Percentiles rank a stretch among this genome's conserved stretches.
Evolutionary conservation across 2,888 invertebrate genomes (phyloP).

Genomic region (Tryphoninae sp.): DNA sequence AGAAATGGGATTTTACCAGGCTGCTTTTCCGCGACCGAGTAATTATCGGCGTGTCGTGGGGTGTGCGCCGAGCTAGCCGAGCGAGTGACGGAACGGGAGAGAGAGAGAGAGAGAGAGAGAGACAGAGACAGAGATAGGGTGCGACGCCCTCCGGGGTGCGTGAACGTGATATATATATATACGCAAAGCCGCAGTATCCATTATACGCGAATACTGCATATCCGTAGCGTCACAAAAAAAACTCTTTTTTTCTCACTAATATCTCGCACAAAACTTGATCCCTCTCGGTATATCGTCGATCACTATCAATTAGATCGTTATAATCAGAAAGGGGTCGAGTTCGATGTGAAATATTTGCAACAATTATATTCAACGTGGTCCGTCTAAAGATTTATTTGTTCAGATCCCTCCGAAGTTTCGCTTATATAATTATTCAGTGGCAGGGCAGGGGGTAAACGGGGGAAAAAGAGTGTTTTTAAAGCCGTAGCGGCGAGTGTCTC

Average conservation of each 20-base stretch:
- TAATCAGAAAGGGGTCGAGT: too few relatives aligned
- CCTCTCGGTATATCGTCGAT: too few relatives aligned
- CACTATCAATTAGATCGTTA: too few relatives aligned
- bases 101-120: conserved; percentile 23
- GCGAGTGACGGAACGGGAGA: background rate
- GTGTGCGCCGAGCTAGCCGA: conserved; percentile 19
- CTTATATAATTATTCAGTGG: too few relatives aligned
- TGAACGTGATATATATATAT: conserved; percentile 2
- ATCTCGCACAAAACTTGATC: too few relatives aligned
- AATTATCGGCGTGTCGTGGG: conserved; percentile 72
- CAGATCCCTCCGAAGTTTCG: too few relatives aligned
- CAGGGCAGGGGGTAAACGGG: too few relatives aligned
- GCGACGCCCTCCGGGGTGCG: conserved; percentile 7
- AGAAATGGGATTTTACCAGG: conserved; percentile 73
- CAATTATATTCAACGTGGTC: too few relatives aligned
- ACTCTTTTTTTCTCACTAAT: too few relatives aligned
- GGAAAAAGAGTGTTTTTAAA: too few relatives aligned
- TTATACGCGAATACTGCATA: background rate
- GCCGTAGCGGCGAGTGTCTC: background rate
- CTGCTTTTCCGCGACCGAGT: conserved; percentile 67
- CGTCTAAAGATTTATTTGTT: too few relatives aligned
- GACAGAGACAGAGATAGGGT: background rate
- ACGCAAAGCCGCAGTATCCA: background rate
- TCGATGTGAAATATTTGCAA: too few relatives aligned
- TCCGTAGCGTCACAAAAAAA: background rate